Base-by-base conservation (phyloP, 2,797 vertebrate species). In the Macroramphosus scolopax region DNA sequence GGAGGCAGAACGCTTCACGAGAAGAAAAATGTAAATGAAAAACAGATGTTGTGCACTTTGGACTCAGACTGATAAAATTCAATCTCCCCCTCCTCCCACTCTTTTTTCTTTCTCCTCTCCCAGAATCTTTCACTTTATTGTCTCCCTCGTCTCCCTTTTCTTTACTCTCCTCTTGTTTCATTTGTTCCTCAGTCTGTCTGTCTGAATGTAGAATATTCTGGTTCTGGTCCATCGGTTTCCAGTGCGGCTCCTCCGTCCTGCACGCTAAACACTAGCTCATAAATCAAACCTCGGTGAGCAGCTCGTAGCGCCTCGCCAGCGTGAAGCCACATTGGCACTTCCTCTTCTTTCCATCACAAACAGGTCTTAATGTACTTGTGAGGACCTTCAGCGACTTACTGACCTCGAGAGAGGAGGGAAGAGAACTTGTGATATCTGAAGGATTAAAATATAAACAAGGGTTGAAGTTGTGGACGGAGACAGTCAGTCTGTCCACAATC, bases 261-360 rank as follows among this genome's bases (percentile, higher is more conserved):
- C 60, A 45, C 32, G 38, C 62, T 59, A 54, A 60, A 63, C 33
- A n/a, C 11, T 5, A 10, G 36, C 63, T 74, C 78, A 64, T 81
- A 84, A 82, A 85, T 83, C 81, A 83, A 78, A 72, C 8, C 45
- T 56, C 41, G 0, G 63, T 22, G 20, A 65, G 63, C 32, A 20
- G 45, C 63, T 65, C 28, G 11, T 44, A 31, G 66, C 41, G 8
- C 33, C 20, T 42, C 5, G 36, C 53, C 57, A 63, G 61, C 35
- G 4, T 33, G 58, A 51, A 30, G 55, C 55, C 70, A 55, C 61
- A 68, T 68, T 28, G 5, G 34, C 52, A 50, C 50, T 56, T 66
- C 40, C 44, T 56, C 37, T 14, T 22, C 12, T 54, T 39, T 8
- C 42, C 17, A 2, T 32, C 6, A 1, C 14, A 1, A 5, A 7